Base-by-base conservation (phyloP, 2,888 invertebrate species). In the Chrysomela aeneicollis region DNA sequence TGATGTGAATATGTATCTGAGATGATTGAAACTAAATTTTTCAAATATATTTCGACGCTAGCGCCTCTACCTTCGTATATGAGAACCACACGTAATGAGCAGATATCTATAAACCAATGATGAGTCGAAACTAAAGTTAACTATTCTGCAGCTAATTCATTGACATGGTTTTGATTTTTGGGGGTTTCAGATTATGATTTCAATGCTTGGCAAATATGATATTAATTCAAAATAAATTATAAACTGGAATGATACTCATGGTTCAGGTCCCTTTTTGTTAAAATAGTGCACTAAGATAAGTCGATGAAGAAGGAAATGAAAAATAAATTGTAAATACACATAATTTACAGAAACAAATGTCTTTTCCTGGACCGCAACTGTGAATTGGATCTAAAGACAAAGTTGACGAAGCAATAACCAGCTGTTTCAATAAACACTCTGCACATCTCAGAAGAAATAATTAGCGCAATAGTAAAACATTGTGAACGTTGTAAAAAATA, bases 391-490 rank as follows among this genome's bases (percentile, higher is more conserved):
- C 8, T 37, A 35, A 19, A 60, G 46, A n/a, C 42, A 42, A 26
- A 51, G 32, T 53, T 26, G 49, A 59, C 52, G 35, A 19, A 61
- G 18, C n/a, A 30, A 54, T 47, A 18, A 50, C 19, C 19, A 59
- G 35, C 21, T 50, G 52, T 53, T 49, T 54, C 35, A 61, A 64
- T 65, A 67, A 67, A 69, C 63, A 69, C 67, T 69, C 60, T 64
- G 64, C 62, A 59, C 59, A 47, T 35, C 30, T 59, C 35, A n/a
- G n/a, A 49, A 53, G 17, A 64, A n/a, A 42, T 49, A 61, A 53
- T n/a, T n/a, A n/a, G n/a, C n/a, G n/a, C n/a, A n/a, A n/a, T 37
- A 50, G 59, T 46, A 50, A 50, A 37, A 30, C 35, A 54, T 37
- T 42, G 46, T 52, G 47, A 63, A 55, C 59, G 60, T 47, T 52